Evolutionary conservation across 2,888 invertebrate species (phyloP).

Genomic region (Rhabditoides inermis): DNA sequence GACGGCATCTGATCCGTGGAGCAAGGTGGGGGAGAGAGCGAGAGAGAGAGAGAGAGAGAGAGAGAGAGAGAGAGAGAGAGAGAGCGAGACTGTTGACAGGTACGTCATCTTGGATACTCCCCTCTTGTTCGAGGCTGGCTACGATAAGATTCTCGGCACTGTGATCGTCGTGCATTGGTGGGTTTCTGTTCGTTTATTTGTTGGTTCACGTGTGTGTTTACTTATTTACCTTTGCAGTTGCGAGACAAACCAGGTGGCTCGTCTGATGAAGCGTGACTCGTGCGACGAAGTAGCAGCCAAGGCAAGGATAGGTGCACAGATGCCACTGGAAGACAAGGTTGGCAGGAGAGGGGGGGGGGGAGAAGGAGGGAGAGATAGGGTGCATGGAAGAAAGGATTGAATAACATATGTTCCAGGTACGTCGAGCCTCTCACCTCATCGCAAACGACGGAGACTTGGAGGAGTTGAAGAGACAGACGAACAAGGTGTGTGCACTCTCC

Average conservation of each 20-base stretch:
- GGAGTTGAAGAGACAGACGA: slow-evolving; percentile 23
- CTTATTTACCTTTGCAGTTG: slow-evolving; percentile 19
- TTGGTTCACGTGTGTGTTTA: background rate
- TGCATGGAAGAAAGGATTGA: slow-evolving; percentile 23
- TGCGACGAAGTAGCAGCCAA: slow-evolving; percentile 30
- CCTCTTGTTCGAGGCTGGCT: slow-evolving; percentile 41
- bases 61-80: background rate
- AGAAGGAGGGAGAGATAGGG: slow-evolving; percentile 13
- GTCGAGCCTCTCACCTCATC: slow-evolving; percentile 31
- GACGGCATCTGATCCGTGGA: slow-evolving; percentile 25
- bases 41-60: background rate
- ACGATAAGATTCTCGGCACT: slow-evolving; percentile 32
- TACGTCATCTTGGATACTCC: slow-evolving; percentile 45
- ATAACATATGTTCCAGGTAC: background rate
- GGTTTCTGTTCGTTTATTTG: slow-evolving; percentile 3
- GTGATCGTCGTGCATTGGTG: slow-evolving; percentile 44
- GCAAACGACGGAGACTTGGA: slow-evolving; percentile 40
- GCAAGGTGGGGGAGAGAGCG: slow-evolving; percentile 1
- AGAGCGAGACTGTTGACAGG: background rate
- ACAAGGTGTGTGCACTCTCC: slow-evolving; percentile 9
- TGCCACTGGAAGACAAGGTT: too few species aligned
- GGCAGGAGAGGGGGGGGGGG: too few species aligned
- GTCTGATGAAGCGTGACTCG: slow-evolving; percentile 37
- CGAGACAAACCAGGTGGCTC: slow-evolving; percentile 33
- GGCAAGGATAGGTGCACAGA: slow-evolving; percentile 36